Base-by-base conservation (phyloP, 2,797 vertebrate genomes). In the Pterois miles region DNA sequence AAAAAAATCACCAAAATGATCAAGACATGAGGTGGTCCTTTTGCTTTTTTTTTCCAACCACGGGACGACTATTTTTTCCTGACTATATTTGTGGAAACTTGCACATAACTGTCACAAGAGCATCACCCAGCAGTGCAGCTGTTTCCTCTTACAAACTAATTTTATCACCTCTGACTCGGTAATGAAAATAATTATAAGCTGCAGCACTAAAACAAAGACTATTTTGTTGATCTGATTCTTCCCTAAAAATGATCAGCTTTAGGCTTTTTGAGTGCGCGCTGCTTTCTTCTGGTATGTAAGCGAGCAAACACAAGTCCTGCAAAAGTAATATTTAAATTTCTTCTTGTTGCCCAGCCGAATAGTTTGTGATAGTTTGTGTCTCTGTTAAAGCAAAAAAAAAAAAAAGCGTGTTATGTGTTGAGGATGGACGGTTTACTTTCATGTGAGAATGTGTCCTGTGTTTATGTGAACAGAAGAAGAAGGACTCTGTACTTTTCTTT, bases 391-490 rank as follows among this genome's bases (percentile, higher is more conserved):
- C 43, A 34, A 3, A 31, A 52, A 31, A 3, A 31, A 52, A 31
- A 11, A 48, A 18, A 50, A 40, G 4, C 27, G 5, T 27, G 54
- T 65, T 65, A 56, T 54, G 6, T 3, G 50, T 14, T n/a, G 3
- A 18, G 33, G 14, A 22, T 2, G 10, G 59, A 18, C 2, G n/a
- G 20, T 56, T 31, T 11, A 8, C 10, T 16, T 43, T 20, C 18
- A 3, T 25, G 18, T 25, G 43, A 56, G 52, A 52, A 38, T 56
- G 8, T 70, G 53, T 58, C 54, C 13, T 40, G 59, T 60, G 69
- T 82, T 70, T 62, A 38, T 29, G 18, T 53, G 57, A 73, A 9
- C 36, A 57, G 36, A 76, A 52, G 40, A 72, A 67, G 22, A 9
- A 56, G 27, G 53, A 12, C 13, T 11, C 22, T 48, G 48, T 11